A percentile compares a stretch with the other conserved stretches of the same genome.
Evolutionary conservation across 2,797 vertebrate species (phyloP).

Genomic region (Furcifer pardalis): DNA sequence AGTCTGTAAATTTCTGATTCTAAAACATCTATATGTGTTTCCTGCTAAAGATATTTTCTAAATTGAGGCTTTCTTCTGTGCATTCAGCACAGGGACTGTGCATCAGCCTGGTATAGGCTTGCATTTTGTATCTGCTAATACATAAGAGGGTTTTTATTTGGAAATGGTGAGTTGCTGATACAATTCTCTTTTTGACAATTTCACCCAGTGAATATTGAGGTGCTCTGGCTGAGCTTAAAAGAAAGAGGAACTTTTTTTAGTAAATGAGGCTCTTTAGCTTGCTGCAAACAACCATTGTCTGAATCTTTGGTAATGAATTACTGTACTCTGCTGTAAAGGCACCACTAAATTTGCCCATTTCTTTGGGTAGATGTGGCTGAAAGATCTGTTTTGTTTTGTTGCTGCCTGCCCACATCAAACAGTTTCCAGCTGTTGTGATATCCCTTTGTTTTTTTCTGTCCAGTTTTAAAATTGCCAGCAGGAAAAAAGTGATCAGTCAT

Average conservation of each 20-base stretch:
- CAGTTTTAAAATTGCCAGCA: not conserved
- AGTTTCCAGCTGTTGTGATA: not conserved
- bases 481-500: not conserved
- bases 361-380: not conserved
- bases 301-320: not conserved
- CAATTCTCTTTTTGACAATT: not conserved
- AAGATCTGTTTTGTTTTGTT: not conserved
- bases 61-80: too few relatives aligned
- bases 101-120: not conserved
- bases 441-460: not conserved
- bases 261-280: not conserved
- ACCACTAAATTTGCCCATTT: not conserved
- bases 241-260: not conserved
- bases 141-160: not conserved
- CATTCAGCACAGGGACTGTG: not conserved
- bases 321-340: not conserved
- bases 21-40: not conserved
- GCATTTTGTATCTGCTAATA: not conserved
- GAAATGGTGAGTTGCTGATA: not conserved
- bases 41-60: not conserved
- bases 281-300: constrained; percentile 7
- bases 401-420: not conserved
- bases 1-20: not conserved
- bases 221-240: not conserved
- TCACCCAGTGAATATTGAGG: not conserved